phyloP scores from a whole-genome alignment of 2,797 vertebrate species.

The Emydoidea blandingii region DNA sequence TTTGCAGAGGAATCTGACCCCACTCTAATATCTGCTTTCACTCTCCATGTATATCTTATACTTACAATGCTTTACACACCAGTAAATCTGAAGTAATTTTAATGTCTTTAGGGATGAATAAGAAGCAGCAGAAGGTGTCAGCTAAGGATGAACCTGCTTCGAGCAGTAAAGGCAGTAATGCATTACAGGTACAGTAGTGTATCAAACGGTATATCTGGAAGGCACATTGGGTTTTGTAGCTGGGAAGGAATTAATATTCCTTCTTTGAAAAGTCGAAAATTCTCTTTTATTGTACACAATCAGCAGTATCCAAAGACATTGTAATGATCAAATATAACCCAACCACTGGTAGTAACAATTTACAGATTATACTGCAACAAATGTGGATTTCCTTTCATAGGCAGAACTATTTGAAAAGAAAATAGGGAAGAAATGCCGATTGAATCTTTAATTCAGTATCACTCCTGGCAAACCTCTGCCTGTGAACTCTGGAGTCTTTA shows the following conservation, averaged over 20 bases:
- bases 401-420: neutral
- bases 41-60: neutral
- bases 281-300: constrained; percentile 2
- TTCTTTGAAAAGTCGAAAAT: neutral
- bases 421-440: neutral
- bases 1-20: neutral
- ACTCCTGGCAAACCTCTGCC: neutral
- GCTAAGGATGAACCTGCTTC: constrained; percentile 90
- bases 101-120: constrained; percentile 90
- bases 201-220: neutral
- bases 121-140: constrained; percentile 92
- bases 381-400: neutral
- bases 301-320: neutral
- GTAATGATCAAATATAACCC: neutral
- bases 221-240: neutral
- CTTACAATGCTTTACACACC: neutral
- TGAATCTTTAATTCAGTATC: neutral
- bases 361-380: fast-evolving
- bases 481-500: neutral
- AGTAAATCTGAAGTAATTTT: constrained; percentile 47
- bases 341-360: neutral
- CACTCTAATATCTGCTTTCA: neutral
- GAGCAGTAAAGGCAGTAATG: constrained; percentile 86
- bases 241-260: neutral
- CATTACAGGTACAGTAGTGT: constrained; percentile 83